Percentiles rank a stretch among this genome's conserved stretches.
These are phyloP conservation scores for Diploptera punctata DNA, from an alignment of 2,888 invertebrate species.

Conservation along the genomic window DNA sequence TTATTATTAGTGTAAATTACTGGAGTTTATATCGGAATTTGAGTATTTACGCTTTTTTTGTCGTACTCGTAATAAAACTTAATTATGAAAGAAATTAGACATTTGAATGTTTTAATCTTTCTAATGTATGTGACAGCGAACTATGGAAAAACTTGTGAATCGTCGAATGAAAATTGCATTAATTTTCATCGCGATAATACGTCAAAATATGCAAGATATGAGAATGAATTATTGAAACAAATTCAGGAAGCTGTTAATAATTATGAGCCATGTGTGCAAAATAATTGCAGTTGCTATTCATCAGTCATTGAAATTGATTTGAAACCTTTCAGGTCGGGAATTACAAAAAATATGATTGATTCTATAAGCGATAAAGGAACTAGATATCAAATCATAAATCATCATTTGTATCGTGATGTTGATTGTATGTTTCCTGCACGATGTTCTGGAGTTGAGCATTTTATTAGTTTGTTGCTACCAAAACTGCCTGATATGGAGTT, in stretches of 20 bases:
- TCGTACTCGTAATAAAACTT: too few species aligned
- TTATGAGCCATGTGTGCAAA: constrained; percentile 33
- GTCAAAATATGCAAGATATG: too few species aligned
- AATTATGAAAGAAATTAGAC: too few species aligned
- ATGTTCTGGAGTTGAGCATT: constrained; percentile 91
- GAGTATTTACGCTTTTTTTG: too few species aligned
- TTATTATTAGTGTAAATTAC: too few species aligned
- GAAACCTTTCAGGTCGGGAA: constrained; percentile 71
- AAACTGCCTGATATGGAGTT: constrained; percentile 85
- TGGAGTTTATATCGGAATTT: too few species aligned
- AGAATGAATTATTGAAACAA: too few species aligned
- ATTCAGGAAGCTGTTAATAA: constrained; percentile 34
- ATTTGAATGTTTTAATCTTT: too few species aligned
- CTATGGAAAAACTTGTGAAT: too few species aligned
- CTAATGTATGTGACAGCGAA: too few species aligned
- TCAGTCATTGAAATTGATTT: constrained; percentile 73
- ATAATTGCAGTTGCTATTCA: constrained; percentile 69
- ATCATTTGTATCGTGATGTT: constrained; percentile 79
- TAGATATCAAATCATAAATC: constrained; percentile 83
- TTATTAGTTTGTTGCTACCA: constrained; percentile 71
- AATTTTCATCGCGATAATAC: too few species aligned
- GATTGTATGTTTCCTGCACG: constrained; percentile 93
- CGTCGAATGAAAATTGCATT: too few species aligned
- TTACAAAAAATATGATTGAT: constrained; percentile 69
- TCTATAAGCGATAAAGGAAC: constrained; percentile 64